Percentiles rank a stretch among this genome's conserved stretches.
Evolutionary conservation across 2,888 invertebrate genomes (phyloP).

Genomic region (Rhagonycha lutea): DNA sequence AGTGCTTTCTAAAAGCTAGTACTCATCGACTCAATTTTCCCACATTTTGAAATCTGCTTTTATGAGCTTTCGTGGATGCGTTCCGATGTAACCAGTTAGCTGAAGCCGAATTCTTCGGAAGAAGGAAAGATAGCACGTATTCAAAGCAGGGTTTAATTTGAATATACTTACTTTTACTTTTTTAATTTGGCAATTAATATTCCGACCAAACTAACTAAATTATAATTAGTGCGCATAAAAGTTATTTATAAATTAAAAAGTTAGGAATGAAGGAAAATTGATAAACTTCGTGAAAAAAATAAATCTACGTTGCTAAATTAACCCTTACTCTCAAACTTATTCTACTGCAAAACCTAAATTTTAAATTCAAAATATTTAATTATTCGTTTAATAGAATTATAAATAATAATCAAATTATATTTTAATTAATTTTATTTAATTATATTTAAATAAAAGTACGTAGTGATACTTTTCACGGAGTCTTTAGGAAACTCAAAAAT

Average conservation of each 20-base stretch:
- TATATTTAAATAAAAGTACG: neutral
- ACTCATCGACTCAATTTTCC: neutral
- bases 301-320: neutral
- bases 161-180: neutral
- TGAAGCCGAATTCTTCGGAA: neutral
- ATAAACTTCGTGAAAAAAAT: neutral
- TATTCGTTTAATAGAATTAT: neutral
- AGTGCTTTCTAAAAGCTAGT: neutral
- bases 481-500: neutral
- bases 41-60: neutral
- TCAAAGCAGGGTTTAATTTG: neutral
- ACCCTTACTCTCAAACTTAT: neutral
- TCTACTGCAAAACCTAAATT: neutral
- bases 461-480: neutral
- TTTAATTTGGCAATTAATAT: neutral
- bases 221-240: neutral
- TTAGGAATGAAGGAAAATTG: neutral
- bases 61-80: neutral
- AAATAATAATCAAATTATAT: neutral
- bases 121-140: neutral
- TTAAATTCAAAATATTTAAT: neutral
- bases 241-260: neutral
- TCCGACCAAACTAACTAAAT: neutral
- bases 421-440: neutral
- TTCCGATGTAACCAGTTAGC: neutral